phyloP scores from a whole-genome alignment of 1,140 invertebrate species.

The Paracyclopina nana region DNA sequence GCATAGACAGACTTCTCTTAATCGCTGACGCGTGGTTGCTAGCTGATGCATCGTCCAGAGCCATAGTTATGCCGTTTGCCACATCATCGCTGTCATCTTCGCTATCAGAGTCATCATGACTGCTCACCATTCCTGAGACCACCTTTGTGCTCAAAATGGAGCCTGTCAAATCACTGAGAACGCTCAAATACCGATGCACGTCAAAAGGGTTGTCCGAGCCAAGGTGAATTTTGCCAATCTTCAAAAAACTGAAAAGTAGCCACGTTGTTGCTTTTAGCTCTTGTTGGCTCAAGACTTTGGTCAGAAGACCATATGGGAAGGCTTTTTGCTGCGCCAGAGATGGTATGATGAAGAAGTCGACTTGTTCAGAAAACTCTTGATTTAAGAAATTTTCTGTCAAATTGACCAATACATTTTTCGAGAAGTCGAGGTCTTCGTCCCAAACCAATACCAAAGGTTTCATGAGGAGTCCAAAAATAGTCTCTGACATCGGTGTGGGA shows the following conservation, averaged over 20 bases:
- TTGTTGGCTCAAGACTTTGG: conserved; percentile 23
- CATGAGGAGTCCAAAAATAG: conserved; percentile 50
- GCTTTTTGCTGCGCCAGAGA: conserved; percentile 5
- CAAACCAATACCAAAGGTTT: conserved; percentile 37
- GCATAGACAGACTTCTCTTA: conserved; percentile 27
- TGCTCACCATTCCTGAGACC: conserved; percentile 15
- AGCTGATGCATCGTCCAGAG: conserved; percentile 9
- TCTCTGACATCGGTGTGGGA: conserved; percentile 49
- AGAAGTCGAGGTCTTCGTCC: conserved; percentile 3
- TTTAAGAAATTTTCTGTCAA: conserved; percentile 23
- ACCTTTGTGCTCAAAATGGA: conserved; percentile 20
- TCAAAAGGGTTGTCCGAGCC: conserved; percentile 29
- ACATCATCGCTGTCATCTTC: conserved; percentile 25
- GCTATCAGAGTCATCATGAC: conserved; percentile 23
- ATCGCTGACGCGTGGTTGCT: too few relatives aligned
- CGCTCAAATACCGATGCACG: not conserved
- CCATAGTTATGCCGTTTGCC: conserved; percentile 20
- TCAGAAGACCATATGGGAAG: conserved; percentile 16
- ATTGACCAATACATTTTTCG: not conserved
- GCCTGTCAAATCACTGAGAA: not conserved
- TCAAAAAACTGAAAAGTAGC: conserved; percentile 40
- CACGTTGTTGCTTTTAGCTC: conserved; percentile 22
- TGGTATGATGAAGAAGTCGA: conserved; percentile 9
- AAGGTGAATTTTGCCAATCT: conserved; percentile 40
- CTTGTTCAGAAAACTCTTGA: conserved; percentile 20